A percentile compares a stretch with the other conserved stretches of the same genome.
Conservation (phyloP, 2,888 invertebrate genomes). For the Eudemis profundana region DNA sequence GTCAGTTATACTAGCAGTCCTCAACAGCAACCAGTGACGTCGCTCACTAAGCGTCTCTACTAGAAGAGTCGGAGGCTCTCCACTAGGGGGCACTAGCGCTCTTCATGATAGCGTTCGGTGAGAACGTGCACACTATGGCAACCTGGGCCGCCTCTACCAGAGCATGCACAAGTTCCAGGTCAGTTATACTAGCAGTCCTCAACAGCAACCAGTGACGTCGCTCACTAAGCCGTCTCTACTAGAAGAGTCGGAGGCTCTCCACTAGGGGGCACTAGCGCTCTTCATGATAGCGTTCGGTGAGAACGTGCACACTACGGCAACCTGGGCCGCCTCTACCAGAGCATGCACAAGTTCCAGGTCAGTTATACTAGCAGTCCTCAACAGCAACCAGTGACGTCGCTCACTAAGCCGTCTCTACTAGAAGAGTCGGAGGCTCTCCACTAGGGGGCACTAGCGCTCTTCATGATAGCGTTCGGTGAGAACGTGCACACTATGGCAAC, state of each 20-base stretch:
- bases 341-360: slow-evolving; percentile 94
- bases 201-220: too few species aligned
- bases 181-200: not conserved
- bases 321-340: slow-evolving; percentile 96
- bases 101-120: slow-evolving; percentile 94
- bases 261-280: slow-evolving; percentile 92
- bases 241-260: slow-evolving; percentile 92
- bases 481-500: slow-evolving; percentile 98
- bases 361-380: not conserved
- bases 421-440: slow-evolving; percentile 93
- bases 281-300: slow-evolving; percentile 94
- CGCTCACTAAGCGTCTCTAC: slow-evolving; percentile 86
- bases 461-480: slow-evolving; percentile 94
- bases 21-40: too few species aligned
- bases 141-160: slow-evolving; percentile 96
- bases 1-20: slow-evolving; percentile 79
- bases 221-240: slow-evolving; percentile 87
- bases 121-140: slow-evolving; percentile 98
- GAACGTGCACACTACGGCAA: slow-evolving; percentile 98
- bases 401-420: slow-evolving; percentile 87
- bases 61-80: slow-evolving; percentile 92
- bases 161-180: slow-evolving; percentile 95
- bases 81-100: slow-evolving; percentile 93
- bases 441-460: slow-evolving; percentile 91
- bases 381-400: too few species aligned